A percentile compares a stretch with the other conserved stretches of the same genome.
phyloP scores from a whole-genome alignment of 1,140 invertebrate species.

The Pseudoatta argentina region DNA sequence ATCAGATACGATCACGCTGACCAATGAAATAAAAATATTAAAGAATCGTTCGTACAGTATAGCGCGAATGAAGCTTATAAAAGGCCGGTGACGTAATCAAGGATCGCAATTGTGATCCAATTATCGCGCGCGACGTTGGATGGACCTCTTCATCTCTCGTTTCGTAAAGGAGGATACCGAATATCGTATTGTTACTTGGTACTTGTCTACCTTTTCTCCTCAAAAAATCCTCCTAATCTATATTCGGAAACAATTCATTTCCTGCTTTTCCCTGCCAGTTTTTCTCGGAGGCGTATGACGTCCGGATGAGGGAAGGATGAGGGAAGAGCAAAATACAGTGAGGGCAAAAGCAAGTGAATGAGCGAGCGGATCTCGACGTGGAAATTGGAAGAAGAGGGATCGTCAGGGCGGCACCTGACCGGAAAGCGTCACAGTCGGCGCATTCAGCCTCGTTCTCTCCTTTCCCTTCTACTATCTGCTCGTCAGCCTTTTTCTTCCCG shows the following conservation, averaged over 20 bases:
- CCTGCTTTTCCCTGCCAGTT: constrained; percentile 49
- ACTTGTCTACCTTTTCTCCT: neutral
- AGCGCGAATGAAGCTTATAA: neutral
- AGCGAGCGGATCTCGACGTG: constrained; percentile 72
- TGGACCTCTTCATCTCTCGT: neutral
- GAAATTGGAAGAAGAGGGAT: constrained; percentile 80
- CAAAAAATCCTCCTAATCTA: constrained; percentile 8
- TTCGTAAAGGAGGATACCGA: constrained; percentile 1
- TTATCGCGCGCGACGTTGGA: constrained; percentile 32
- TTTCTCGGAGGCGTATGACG: constrained; percentile 37
- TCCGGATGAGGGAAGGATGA: constrained; percentile 21
- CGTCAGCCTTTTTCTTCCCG: constrained; percentile 1
- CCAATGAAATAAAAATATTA: constrained; percentile 50
- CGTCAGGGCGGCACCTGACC: constrained; percentile 84
- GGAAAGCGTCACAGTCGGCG: constrained; percentile 85
- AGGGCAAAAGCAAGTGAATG: constrained; percentile 73
- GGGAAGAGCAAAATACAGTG: constrained; percentile 47
- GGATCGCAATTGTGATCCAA: constrained; percentile 39
- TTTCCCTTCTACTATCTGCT: constrained; percentile 74
- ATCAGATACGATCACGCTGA: constrained; percentile 61
- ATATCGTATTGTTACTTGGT: neutral
- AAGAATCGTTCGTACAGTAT: neutral
- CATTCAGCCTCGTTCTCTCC: constrained; percentile 82
- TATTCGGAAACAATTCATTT: constrained; percentile 57
- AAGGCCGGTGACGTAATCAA: constrained; percentile 20